Evolutionary conservation across 2,113 vertebrate species (phyloP), one percentile per base, ranked within the genome.

Genomic region (Nothobranchius furzeri): DNA sequence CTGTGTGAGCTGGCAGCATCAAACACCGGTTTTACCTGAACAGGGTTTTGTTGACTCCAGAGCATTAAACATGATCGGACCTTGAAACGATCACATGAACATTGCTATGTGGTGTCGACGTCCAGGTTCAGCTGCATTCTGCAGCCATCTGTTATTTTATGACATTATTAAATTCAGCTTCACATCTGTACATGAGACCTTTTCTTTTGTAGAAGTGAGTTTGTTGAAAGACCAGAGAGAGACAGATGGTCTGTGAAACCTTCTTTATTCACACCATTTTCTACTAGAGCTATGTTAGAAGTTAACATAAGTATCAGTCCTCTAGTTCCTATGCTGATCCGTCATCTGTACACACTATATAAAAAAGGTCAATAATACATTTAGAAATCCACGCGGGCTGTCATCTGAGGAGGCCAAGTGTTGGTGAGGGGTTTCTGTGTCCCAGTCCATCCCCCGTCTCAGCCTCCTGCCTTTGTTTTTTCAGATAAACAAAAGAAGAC

Each of bases 261-360:
- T 83, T 85, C 83, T 92, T 92, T 91, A 92, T 93, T 92, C 88
- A 90, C 88, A 90, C 81, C 75, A 73, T 83, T 87, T 90, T 88
- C 89, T 94, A 92, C 73, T 89, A 76, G 86, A 91, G 73, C 91
- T 94, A 92, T 89, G 89, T 92, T 92, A 92, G 88, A 91, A 91
- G 84, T 87, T 89, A 90, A 91, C 90, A 86, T 83, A 85, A 63
- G 62, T 89, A 81, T 87, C 82, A 87, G 83, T 87, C 89, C 68
- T 84, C 90, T 91, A 90, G 61, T 84, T 91, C 89, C 91, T 91
- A 93, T 91, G 81, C 79, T 82, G 81, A 79, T 79, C 80, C 74
- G 82, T 83, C 85, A 72, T 90, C 90, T 91, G 87, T 89, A 90
- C 91, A 90, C 75, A 62, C 89, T 87, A 90, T 81, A 87, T 76